phyloP scores from a whole-genome alignment of 2,797 vertebrate species.

The Crenichthys baileyi region DNA sequence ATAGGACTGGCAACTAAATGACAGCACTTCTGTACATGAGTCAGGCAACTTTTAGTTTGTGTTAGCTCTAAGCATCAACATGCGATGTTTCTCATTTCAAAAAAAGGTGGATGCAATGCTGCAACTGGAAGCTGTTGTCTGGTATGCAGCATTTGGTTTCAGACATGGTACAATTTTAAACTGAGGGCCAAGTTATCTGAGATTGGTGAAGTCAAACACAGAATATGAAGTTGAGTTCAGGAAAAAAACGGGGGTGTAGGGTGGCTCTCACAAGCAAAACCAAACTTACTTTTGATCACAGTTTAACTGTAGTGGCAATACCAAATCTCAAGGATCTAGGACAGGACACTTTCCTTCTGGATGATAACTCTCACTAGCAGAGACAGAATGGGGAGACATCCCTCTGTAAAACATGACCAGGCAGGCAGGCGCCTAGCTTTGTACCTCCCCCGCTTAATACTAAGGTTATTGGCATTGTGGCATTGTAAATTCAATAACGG shows the following conservation, averaged over 20 bases:
- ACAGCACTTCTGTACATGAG: neutral
- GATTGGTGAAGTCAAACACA: neutral
- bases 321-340: neutral
- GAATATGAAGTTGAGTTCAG: neutral
- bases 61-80: neutral
- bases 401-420: neutral
- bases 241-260: neutral
- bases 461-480: neutral
- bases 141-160: neutral
- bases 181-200: neutral
- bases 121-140: neutral
- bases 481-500: no score
- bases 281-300: neutral
- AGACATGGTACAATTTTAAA: neutral
- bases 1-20: neutral
- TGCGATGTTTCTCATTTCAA: neutral
- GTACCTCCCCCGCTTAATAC: neutral
- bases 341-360: no score
- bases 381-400: neutral
- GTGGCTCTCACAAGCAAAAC: neutral
- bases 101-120: neutral
- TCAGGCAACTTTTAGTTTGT: neutral
- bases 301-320: neutral
- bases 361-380: no score
- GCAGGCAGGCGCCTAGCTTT: neutral